Evolutionary conservation across 2,113 vertebrate genomes (phyloP).

Genomic region (Rhombomys opimus): DNA sequence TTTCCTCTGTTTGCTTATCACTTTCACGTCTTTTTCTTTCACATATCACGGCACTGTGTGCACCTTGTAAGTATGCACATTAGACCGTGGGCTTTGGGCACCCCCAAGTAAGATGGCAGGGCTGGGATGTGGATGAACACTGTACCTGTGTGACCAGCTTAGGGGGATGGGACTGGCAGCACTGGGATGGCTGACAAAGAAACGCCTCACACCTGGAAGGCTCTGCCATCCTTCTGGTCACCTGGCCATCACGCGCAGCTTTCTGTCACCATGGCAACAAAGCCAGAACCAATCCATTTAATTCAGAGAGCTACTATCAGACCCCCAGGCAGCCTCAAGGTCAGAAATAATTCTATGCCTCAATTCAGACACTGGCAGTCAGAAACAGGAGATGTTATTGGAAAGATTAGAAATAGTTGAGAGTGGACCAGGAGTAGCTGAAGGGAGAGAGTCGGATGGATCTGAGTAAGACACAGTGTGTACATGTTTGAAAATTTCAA

Average conservation of each 20-base stretch:
- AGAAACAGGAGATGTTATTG: background rate
- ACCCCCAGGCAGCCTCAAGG: background rate
- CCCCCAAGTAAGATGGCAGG: background rate
- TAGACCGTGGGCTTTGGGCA: background rate
- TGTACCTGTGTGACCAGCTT: background rate
- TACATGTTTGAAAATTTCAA: background rate
- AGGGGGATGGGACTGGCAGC: background rate
- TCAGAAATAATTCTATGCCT: constrained; percentile 62
- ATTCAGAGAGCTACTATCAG: constrained; percentile 33
- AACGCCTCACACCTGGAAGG: constrained; percentile 2
- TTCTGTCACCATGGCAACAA: constrained; percentile 1
- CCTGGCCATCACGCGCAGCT: background rate
- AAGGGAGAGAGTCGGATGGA: too few species aligned
- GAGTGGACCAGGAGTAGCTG: background rate
- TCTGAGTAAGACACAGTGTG: too few species aligned
- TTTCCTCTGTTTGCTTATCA: background rate
- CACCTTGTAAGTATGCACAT: background rate
- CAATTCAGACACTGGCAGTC: background rate
- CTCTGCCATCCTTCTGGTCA: constrained; percentile 1
- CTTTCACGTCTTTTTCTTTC: background rate
- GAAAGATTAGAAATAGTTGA: constrained; percentile 38
- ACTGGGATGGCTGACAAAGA: background rate
- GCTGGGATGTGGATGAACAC: background rate
- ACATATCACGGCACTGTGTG: background rate
- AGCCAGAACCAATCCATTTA: constrained; percentile 43